Base-by-base conservation (phyloP, 2,797 vertebrate genomes). In the Hoplostethus mediterraneus region DNA sequence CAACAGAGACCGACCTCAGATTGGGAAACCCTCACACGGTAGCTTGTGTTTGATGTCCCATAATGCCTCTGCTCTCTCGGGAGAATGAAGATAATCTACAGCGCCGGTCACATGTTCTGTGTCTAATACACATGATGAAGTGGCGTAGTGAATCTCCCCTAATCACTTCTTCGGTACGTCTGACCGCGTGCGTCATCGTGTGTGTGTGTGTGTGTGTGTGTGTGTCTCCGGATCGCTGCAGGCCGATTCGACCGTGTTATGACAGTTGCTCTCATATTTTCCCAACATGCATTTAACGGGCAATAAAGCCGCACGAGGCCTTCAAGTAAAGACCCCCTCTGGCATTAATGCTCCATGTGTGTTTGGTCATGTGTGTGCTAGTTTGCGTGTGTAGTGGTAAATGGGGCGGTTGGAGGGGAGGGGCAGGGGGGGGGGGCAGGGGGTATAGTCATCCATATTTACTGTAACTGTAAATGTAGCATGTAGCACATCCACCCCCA, bases 271-370 rank as follows among this genome's bases (percentile, higher is more conserved):
- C 54, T 75, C 80, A 49, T 93, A 83, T 94, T 93, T 92, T 31
- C 70, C 81, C 87, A 91, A 91, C 91, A 93, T 69, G 38, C 64
- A 86, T 90, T 91, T 87, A 84, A 85, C 84, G 63, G 86, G 67
- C 73, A 60, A 92, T 89, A 70, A 84, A 89, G 78, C 81, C 25
- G 12, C 64, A 38, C 57, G 12, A 64, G 47, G 75, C 80, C 83
- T 77, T 67, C 59, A 49, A 60, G 71, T 65, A 55, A 80, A 83
- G 58, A 64, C 47, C 72, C 75, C 90, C 88, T 63, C 44, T 47
- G 77, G 83, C 84, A 58, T 79, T 90, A 86, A 84, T 82, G 73
- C 57, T 65, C 78, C 67, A 62, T 77, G 67, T 80, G 81, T 4
- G 74, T 67, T 80, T 89, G 48, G 63, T 92, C 90, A 90, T 90